Evolutionary conservation across 2,113 vertebrate genomes (phyloP).

Genomic region (Diphyllodes magnificus): DNA sequence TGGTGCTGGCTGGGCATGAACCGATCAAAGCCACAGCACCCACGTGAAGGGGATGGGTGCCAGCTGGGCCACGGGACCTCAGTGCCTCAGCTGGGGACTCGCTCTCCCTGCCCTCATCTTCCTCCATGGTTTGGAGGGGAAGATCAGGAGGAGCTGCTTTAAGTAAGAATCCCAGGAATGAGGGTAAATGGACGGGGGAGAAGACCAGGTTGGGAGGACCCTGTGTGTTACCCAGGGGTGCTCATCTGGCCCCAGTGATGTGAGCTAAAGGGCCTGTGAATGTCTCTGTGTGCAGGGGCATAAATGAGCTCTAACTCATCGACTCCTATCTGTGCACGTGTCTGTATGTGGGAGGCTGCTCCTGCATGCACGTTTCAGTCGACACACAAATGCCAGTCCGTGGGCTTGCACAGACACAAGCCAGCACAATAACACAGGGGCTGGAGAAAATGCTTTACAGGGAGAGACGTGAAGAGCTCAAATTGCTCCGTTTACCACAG

Average conservation of each 20-base stretch:
- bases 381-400: not conserved
- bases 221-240: not conserved
- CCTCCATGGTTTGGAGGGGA: not conserved
- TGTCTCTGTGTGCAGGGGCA: not conserved
- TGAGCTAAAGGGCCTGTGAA: not conserved
- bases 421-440: not conserved
- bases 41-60: not conserved
- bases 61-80: not conserved
- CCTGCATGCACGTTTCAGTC: not conserved
- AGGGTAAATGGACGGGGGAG: not conserved
- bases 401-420: not conserved
- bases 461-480: not conserved
- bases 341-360: not conserved
- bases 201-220: not conserved
- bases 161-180: not conserved
- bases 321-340: not conserved
- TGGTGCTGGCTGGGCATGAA: not conserved
- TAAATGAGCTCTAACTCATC: not conserved
- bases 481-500: not conserved
- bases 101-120: not conserved
- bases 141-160: not conserved
- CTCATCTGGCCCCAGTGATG: not conserved
- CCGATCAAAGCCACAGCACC: not conserved
- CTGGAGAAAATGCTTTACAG: not conserved
- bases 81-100: rapidly evolving